A percentile compares a stretch with the other conserved stretches of the same genome.
phyloP scores from a whole-genome alignment of 2,113 vertebrate genomes.

The Atherinomorus stipes region DNA sequence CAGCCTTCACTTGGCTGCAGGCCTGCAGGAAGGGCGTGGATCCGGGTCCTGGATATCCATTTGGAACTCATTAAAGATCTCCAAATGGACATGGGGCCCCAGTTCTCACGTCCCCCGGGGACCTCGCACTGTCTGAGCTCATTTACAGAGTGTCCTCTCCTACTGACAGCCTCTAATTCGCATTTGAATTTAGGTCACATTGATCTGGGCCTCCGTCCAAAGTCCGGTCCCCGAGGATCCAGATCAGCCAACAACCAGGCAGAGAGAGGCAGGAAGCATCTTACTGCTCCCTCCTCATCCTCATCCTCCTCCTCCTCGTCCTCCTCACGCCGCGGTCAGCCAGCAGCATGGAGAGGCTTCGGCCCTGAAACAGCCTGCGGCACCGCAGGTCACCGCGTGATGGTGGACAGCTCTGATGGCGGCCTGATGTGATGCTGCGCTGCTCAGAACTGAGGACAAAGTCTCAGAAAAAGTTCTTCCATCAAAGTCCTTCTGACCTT shows the following conservation, averaged over 20 bases:
- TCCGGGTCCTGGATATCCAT: constrained; percentile 71
- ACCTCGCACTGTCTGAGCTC: constrained; percentile 75
- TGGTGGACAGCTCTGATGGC: not conserved
- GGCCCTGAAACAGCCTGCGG: constrained; percentile 55
- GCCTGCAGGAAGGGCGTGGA: constrained; percentile 48
- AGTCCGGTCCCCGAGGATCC: constrained; percentile 64
- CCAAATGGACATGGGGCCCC: constrained; percentile 58
- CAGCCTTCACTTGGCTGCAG: constrained; percentile 22
- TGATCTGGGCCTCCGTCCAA: constrained; percentile 83
- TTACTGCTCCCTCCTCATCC: constrained; percentile 6
- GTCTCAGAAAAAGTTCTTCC: constrained; percentile 1
- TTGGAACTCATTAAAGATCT: constrained; percentile 83
- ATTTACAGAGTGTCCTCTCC: constrained; percentile 80
- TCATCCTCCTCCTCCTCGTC: constrained; percentile 14
- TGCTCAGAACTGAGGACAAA: not conserved
- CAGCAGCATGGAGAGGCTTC: constrained; percentile 19
- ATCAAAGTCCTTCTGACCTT: constrained; percentile 7
- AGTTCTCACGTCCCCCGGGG: constrained; percentile 66
- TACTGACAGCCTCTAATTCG: constrained; percentile 80
- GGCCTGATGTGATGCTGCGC: not conserved
- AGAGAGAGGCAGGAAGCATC: constrained; percentile 45
- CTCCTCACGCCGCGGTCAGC: constrained; percentile 8
- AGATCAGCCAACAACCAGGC: constrained; percentile 49
- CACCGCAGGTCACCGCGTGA: constrained; percentile 32
- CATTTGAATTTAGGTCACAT: constrained; percentile 85